phyloP scores from a whole-genome alignment of 2,113 vertebrate genomes.

The Cairina moschata region DNA sequence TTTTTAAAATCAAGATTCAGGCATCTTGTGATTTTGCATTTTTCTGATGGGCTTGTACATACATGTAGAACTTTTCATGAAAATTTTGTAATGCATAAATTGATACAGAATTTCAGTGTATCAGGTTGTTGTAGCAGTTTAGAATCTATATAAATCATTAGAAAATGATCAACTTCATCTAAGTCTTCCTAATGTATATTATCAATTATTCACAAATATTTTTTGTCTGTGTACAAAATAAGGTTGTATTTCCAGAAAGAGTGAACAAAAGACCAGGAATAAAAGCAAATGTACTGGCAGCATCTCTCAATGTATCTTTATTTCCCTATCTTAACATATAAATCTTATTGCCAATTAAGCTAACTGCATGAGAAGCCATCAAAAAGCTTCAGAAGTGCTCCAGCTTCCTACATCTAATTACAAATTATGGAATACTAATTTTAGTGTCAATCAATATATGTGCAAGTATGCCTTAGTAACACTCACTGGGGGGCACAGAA shows the following conservation, averaged over 20 bases:
- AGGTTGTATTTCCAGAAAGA: not conserved
- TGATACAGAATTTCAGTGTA: not conserved
- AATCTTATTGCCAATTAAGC: conserved; percentile 47
- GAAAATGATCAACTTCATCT: not conserved
- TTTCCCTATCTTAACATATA: conserved; percentile 37
- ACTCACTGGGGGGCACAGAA: conserved; percentile 26
- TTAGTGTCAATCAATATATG: conserved; percentile 67
- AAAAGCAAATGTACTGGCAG: not conserved
- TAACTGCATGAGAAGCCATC: conserved; percentile 52
- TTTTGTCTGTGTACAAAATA: not conserved
- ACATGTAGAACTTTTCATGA: not conserved
- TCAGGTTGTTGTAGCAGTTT: not conserved
- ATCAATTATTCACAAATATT: not conserved
- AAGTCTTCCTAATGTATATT: not conserved
- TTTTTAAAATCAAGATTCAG: not conserved
- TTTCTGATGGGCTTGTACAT: not conserved
- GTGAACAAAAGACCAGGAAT: not conserved
- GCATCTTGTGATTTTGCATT: not conserved
- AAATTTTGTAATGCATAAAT: not conserved
- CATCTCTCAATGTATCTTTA: conserved; percentile 1
- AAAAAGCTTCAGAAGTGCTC: conserved; percentile 64
- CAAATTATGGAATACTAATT: conserved; percentile 70
- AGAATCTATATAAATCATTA: not conserved
- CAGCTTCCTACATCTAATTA: conserved; percentile 72
- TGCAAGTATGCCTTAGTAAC: conserved; percentile 22